These are phyloP conservation scores for Ormyrus pomaceus DNA, from an alignment of 2,888 invertebrate species.

Conservation along the genomic window DNA sequence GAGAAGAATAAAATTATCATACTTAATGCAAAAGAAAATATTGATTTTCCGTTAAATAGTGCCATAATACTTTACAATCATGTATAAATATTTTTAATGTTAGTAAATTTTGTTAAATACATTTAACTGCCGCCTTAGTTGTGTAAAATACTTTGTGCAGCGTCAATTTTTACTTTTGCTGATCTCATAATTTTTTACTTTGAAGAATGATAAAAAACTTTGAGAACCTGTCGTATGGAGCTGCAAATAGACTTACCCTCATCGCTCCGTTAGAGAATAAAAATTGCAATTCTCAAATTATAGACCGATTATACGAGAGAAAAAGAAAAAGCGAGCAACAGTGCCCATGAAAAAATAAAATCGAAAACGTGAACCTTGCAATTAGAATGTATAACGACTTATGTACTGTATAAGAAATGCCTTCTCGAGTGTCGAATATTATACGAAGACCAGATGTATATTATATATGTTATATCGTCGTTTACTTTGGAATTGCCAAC, in stretches of 20 bases:
- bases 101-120: not conserved
- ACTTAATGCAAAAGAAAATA: not conserved
- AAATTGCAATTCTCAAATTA: constrained; percentile 21
- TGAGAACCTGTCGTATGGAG: constrained; percentile 48
- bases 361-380: constrained; percentile 50
- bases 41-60: not conserved
- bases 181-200: not conserved
- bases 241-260: constrained; percentile 27
- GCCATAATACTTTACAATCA: constrained; percentile 2
- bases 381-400: constrained; percentile 53
- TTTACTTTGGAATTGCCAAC: constrained; percentile 50
- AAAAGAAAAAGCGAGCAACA: not conserved
- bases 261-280: constrained; percentile 19
- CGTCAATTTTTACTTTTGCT: no score
- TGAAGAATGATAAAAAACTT: not conserved
- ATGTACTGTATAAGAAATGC: constrained; percentile 58
- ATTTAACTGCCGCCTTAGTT: no score
- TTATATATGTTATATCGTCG: constrained; percentile 44
- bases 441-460: constrained; percentile 51
- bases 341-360: constrained; percentile 24
- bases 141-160: no score
- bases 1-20: no score
- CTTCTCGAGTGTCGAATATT: constrained; percentile 58
- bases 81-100: not conserved
- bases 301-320: not conserved